Evolutionary conservation across 2,113 vertebrate genomes (phyloP), one percentile per base, ranked within the genome.

Genomic region (Myotis yumanensis): DNA sequence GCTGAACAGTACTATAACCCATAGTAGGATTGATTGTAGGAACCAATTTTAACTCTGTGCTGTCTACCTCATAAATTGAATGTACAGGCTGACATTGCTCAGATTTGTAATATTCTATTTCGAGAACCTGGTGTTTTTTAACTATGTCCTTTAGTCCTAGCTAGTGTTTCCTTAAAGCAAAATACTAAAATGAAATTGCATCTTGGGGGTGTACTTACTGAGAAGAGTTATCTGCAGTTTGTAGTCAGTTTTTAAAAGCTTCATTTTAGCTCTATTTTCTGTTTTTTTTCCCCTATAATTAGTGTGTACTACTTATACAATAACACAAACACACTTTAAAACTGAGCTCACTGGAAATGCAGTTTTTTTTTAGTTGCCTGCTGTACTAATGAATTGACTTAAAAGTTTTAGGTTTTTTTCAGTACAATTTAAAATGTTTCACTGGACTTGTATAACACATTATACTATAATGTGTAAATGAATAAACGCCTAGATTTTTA

Each of bases 241-340:
- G n/a, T 87, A 79, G 35, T 87, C 57, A 80, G 37, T 95, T 94
- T 89, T 46, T 64, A 51, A 15, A 68, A 59, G 83, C 46, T 71
- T 80, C 25, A 85, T 81, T 46, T 54, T 52, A 72, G 79, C 4
- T 85, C 23, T 93, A 57, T 69, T 90, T 93, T 59, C 6, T 59
- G 43, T 28, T 6, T 17, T 6, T 17, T 85, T 40, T 43, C 6
- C 3, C 9, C 40, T 69, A 71, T 4, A 86, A 76, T 69, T 86
- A 84, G 37, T 83, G 12, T 91, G 2, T 84, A 71, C 69, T 86
- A 69, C 30, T 94, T 89, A 89, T 2, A 9, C 35, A 95, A 92
- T 76, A 93, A 95, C 66, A 20, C 28, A 95, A 91, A 93, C 48
- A 85, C 59, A 23, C 43, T 86, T 94, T 84, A 93, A 90, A 95